Conservation (phyloP, 1,140 invertebrate genomes). For the Mesaphorura yosii region DNA sequence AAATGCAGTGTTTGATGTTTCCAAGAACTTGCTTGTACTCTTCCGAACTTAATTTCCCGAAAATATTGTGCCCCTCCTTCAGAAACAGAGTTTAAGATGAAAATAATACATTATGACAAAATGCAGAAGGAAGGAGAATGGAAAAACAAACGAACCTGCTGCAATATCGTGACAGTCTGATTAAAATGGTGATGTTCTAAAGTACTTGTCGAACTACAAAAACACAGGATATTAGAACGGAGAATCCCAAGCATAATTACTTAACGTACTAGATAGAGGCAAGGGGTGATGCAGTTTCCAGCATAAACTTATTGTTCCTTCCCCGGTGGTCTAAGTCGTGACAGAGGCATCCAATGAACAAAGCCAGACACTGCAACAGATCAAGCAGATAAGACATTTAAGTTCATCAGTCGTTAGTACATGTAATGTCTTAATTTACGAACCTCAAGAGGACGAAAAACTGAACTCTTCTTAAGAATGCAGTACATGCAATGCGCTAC, state of each 20-base stretch:
- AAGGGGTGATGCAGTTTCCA: constrained; percentile 62
- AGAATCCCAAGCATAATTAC: no score
- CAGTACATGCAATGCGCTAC: constrained; percentile 72
- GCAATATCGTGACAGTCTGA: constrained; percentile 69
- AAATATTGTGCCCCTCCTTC: constrained; percentile 50
- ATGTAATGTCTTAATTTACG: not conserved
- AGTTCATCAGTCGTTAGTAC: not conserved
- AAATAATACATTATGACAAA: not conserved
- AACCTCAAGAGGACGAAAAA: constrained; percentile 28
- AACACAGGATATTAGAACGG: no score
- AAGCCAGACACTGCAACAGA: constrained; percentile 49
- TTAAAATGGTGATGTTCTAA: constrained; percentile 82
- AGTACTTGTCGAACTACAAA: constrained; percentile 64
- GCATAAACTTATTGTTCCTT: constrained; percentile 73
- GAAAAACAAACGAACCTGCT: constrained; percentile 46
- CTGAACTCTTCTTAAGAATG: constrained; percentile 48
- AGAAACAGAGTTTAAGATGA: not conserved
- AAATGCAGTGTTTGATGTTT: constrained; percentile 63
- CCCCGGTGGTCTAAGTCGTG: constrained; percentile 75
- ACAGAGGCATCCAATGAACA: constrained; percentile 66
- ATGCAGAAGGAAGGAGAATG: not conserved
- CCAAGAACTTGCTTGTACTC: constrained; percentile 66
- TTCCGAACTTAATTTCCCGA: constrained; percentile 53
- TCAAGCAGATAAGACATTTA: not conserved
- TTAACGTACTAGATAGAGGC: constrained; percentile 74